These are phyloP conservation scores for Notoglanidium macrostoma DNA, from an alignment of 2,797 vertebrate genomes.

Conservation along the genomic window DNA sequence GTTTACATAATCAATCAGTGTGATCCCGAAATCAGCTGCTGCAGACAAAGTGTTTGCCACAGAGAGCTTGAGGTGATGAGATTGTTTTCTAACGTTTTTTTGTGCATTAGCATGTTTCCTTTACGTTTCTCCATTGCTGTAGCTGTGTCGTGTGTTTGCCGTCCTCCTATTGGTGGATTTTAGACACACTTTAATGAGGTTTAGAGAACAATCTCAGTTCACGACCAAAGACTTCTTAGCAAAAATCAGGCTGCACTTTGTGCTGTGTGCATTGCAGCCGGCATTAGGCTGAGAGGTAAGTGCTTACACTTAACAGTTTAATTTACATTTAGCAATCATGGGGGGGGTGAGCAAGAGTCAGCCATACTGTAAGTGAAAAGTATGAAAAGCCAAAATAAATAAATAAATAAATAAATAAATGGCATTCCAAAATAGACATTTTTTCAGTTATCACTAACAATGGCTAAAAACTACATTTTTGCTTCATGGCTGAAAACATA, in stretches of 20 bases:
- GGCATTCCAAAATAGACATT: too few relatives aligned
- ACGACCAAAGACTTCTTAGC: background rate
- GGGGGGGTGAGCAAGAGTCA: background rate
- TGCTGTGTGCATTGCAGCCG: too few relatives aligned
- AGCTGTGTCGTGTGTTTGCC: background rate
- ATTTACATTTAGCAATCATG: background rate
- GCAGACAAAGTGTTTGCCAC: background rate
- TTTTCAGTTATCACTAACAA: background rate
- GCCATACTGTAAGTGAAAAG: background rate
- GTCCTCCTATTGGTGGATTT: background rate
- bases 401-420: background rate
- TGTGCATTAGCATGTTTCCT: background rate
- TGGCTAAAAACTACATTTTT: background rate
- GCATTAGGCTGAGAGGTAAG: too few relatives aligned
- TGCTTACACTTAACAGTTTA: background rate
- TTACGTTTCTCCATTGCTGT: background rate
- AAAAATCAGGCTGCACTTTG: background rate
- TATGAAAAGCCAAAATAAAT: background rate
- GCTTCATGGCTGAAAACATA: background rate
- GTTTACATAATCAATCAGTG: background rate
- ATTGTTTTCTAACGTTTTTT: background rate
- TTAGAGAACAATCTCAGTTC: background rate
- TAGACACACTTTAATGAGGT: background rate
- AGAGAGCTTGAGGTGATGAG: background rate
- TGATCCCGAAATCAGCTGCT: background rate